Percentiles rank a stretch among this genome's conserved stretches.
Evolutionary conservation across 2,888 invertebrate species (phyloP).

Genomic region (Colletes collaris): DNA sequence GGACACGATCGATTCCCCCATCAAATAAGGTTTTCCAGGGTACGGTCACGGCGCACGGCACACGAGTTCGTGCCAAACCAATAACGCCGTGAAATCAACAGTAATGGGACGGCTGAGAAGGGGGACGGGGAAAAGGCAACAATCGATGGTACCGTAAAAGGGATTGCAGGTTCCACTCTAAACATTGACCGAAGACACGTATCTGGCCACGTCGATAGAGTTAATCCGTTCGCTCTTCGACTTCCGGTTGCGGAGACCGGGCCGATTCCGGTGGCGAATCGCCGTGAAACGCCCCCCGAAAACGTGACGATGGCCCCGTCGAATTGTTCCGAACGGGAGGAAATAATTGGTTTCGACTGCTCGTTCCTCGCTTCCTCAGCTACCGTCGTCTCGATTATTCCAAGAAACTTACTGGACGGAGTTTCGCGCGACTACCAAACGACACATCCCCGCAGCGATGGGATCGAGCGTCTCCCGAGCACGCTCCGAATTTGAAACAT

Average conservation of each 20-base stretch:
- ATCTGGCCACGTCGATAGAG: slow-evolving; percentile 15
- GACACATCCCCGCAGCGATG: neutral
- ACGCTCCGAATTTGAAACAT: too few species aligned
- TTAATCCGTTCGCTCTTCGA: slow-evolving; percentile 49
- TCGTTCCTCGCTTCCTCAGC: slow-evolving; percentile 31
- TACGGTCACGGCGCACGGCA: neutral
- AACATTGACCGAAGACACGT: slow-evolving; percentile 39
- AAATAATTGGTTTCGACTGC: slow-evolving; percentile 47
- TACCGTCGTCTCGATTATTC: slow-evolving; percentile 34
- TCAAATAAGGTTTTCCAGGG: slow-evolving; percentile 18
- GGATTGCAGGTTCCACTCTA: slow-evolving; percentile 40
- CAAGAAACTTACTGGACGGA: slow-evolving; percentile 18
- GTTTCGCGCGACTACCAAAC: slow-evolving; percentile 32
- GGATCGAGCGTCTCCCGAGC: slow-evolving; percentile 14
- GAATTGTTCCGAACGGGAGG: slow-evolving; percentile 23
- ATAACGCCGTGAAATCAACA: slow-evolving; percentile 21
- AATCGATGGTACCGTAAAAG: slow-evolving; percentile 41
- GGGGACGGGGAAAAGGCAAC: slow-evolving; percentile 28
- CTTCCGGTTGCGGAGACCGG: slow-evolving; percentile 12
- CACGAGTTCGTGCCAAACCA: slow-evolving; percentile 4
- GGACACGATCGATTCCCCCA: slow-evolving; percentile 14
- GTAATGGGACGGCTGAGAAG: slow-evolving; percentile 17
- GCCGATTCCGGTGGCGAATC: slow-evolving; percentile 25
- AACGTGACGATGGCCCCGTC: slow-evolving; percentile 51
- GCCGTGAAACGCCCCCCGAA: slow-evolving; percentile 17